These are phyloP conservation scores for Aspidapion aeneum DNA, from an alignment of 2,888 invertebrate genomes.

Conservation along the genomic window DNA sequence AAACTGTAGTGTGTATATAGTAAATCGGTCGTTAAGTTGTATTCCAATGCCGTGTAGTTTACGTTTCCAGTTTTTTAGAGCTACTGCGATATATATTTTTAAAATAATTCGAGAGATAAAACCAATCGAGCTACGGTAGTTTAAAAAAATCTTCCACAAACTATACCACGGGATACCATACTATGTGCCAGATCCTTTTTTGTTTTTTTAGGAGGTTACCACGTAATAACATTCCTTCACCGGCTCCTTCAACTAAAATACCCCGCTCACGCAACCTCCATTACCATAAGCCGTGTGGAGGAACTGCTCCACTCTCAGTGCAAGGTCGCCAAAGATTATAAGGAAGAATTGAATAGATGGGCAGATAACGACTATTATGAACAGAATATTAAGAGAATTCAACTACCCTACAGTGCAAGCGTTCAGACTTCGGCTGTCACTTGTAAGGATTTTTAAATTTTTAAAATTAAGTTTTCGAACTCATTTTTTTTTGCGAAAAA, in stretches of 20 bases:
- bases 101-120: no score
- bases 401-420: conserved; percentile 75
- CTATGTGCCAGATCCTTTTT: no score
- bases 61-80: no score
- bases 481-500: no score
- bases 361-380: conserved; percentile 78
- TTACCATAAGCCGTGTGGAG: conserved; percentile 84
- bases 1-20: no score
- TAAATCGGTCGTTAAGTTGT: no score
- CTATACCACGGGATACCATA: no score
- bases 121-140: no score
- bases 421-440: conserved; percentile 61
- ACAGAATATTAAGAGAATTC: conserved; percentile 76
- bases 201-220: conserved; percentile 64
- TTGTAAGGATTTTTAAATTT: conserved; percentile 45
- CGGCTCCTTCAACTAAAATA: conserved; percentile 88
- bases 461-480: no score
- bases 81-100: no score
- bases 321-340: conserved; percentile 73
- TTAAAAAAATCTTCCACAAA: no score
- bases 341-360: conserved; percentile 78
- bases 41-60: no score
- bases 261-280: conserved; percentile 84
- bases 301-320: conserved; percentile 81
- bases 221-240: conserved; percentile 81